A percentile compares a stretch with the other conserved stretches of the same genome.
phyloP scores from a whole-genome alignment of 2,797 vertebrate genomes.

The Babyrousa celebensis region DNA sequence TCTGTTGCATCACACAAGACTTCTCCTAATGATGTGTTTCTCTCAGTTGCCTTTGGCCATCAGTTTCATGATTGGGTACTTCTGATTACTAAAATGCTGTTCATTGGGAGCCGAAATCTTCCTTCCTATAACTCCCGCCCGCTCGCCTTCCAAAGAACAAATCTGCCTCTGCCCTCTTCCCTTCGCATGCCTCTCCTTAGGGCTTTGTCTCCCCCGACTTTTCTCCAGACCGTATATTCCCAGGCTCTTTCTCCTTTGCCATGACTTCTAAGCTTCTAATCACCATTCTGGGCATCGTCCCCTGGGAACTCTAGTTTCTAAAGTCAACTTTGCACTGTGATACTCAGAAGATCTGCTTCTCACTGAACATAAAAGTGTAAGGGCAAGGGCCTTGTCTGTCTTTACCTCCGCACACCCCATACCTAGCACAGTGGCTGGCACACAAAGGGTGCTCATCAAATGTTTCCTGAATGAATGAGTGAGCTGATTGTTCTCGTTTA shows the following conservation, averaged over 20 bases:
- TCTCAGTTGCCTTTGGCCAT: background rate
- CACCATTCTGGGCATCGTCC: background rate
- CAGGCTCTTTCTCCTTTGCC: background rate
- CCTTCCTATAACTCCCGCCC: background rate
- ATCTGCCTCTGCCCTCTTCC: background rate
- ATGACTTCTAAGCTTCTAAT: background rate
- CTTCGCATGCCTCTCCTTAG: background rate
- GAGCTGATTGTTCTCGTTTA: background rate
- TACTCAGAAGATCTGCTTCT: constrained; percentile 53
- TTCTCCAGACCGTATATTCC: background rate
- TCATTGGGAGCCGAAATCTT: constrained; percentile 36
- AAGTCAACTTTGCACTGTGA: background rate
- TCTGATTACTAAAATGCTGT: background rate
- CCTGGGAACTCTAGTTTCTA: background rate
- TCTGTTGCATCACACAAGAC: background rate
- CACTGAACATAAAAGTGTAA: background rate
- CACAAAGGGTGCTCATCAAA: background rate
- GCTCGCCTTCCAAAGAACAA: constrained; percentile 1
- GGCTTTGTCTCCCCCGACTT: constrained; percentile 13
- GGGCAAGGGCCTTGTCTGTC: background rate
- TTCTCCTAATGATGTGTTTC: background rate
- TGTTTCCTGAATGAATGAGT: background rate
- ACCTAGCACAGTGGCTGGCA: background rate
- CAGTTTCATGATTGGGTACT: background rate
- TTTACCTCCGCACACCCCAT: background rate